Percentiles rank a stretch among this genome's conserved stretches.
These are phyloP conservation scores for Ophioninae sp. DNA, from an alignment of 2,888 invertebrate genomes.

Conservation along the genomic window DNA sequence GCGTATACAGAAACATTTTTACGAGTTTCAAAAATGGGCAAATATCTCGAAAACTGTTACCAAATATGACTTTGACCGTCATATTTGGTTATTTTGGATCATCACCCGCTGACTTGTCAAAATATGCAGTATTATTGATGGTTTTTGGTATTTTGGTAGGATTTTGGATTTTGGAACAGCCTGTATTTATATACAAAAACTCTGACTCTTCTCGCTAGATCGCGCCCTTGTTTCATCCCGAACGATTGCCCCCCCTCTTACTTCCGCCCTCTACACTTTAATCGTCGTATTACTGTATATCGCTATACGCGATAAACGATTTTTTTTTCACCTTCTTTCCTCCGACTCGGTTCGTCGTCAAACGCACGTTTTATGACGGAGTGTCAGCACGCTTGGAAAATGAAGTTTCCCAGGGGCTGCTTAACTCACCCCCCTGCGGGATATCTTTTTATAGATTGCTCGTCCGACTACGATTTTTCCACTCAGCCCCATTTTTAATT, in stretches of 20 bases:
- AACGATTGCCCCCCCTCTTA: slow-evolving; percentile 25
- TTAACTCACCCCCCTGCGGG: slow-evolving; percentile 3
- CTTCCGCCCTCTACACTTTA: slow-evolving; percentile 23
- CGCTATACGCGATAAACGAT: background rate
- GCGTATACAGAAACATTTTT: too few relatives aligned
- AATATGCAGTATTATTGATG: too few relatives aligned
- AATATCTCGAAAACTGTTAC: too few relatives aligned
- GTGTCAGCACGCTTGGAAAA: slow-evolving; percentile 49
- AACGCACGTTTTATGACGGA: slow-evolving; percentile 62
- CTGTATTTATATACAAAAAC: slow-evolving; percentile 1
- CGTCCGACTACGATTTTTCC: slow-evolving; percentile 15
- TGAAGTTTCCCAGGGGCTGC: slow-evolving; percentile 38
- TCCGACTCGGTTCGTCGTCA: slow-evolving; percentile 42
- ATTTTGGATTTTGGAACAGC: too few relatives aligned
- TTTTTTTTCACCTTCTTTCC: background rate
- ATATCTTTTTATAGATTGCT: slow-evolving; percentile 8
- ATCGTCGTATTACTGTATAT: slow-evolving; percentile 38
- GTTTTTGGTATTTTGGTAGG: too few relatives aligned
- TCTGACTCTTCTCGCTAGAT: slow-evolving; percentile 42
- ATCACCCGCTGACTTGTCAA: too few relatives aligned
- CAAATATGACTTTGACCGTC: too few relatives aligned
- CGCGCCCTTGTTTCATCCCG: slow-evolving; percentile 24
- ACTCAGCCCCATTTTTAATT: background rate
- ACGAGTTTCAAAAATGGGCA: too few relatives aligned
- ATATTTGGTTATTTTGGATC: too few relatives aligned